Evolutionary conservation across 2,797 vertebrate genomes (phyloP), one percentile per base, ranked within the genome.

Genomic region (Anniella stebbinsi): DNA sequence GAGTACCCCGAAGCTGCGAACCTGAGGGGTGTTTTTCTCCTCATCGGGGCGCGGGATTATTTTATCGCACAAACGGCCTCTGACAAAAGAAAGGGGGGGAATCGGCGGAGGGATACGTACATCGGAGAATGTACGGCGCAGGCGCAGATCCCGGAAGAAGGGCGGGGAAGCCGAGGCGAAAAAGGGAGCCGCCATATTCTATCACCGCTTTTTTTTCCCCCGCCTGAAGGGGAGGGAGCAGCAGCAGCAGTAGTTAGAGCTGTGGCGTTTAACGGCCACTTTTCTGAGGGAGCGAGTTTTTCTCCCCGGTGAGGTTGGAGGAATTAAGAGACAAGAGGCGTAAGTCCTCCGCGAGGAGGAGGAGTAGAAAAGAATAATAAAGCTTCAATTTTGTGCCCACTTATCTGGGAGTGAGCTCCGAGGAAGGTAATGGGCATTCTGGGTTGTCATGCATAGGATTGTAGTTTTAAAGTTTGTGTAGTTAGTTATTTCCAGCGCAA

Each of bases 71-170:
- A 69, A 93, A 92, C 69, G 89, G 86, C 70, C 93, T 87, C 88
- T 91, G 84, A 25, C 90, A 77, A 84, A 91, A 94, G 94, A 93
- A 69, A 33, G 25, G 25, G 21, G 63, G 63, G 70, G 15, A 28
- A 12, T 84, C 25, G 90, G 95, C 95, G 95, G 95, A 96, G 94
- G 95, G 95, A 96, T 96, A 96, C 93, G 92, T 87, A 88, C 90
- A 89, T 67, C 9, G 0, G 84, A 89, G 75, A n/a, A 41, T 23
- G 11, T 21, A 33, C 6, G 70, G 93, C 95, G 95, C 95, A 94
- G 91, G 95, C 95, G 95, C 95, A 69, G 38, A 54, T 2, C 4
- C 30, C 38, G 28, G 67, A 87, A 82, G 86, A 38, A 48, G 84
- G 87, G 89, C 77, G 91, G 89, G 95, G 91, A 87, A 92, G 94